These are phyloP conservation scores for Diploscapter pachys DNA, from an alignment of 1,140 invertebrate genomes.

Conservation along the genomic window DNA sequence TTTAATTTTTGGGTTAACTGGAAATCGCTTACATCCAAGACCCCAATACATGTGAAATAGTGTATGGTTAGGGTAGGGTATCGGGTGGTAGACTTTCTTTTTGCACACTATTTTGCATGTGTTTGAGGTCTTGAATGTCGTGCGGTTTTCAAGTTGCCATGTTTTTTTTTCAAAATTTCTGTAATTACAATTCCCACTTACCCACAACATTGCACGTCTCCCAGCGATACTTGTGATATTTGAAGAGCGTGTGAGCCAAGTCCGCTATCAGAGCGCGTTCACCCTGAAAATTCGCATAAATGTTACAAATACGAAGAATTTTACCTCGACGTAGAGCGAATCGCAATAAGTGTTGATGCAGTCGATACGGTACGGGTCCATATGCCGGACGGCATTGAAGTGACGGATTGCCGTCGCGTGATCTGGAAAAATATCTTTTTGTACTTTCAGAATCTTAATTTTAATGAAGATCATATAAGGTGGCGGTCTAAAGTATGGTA, in stretches of 20 bases:
- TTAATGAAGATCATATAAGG: too few relatives aligned
- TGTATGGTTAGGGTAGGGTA: too few relatives aligned
- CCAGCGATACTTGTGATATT: constrained; percentile 91
- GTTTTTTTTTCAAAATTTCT: neutral
- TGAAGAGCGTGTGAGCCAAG: constrained; percentile 84
- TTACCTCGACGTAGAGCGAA: constrained; percentile 47
- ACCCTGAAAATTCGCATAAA: constrained; percentile 28
- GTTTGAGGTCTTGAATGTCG: too few relatives aligned
- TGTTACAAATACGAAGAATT: constrained; percentile 6
- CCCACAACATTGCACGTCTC: constrained; percentile 98
- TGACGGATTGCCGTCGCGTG: constrained; percentile 45
- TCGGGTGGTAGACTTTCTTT: too few relatives aligned
- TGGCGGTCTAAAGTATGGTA: too few relatives aligned
- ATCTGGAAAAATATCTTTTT: constrained; percentile 41
- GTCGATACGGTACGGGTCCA: constrained; percentile 49
- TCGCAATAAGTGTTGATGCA: constrained; percentile 54
- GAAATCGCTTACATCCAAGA: too few relatives aligned
- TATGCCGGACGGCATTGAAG: constrained; percentile 42
- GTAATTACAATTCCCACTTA: constrained; percentile 53
- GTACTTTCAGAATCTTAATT: neutral
- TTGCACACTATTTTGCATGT: too few relatives aligned
- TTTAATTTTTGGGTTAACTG: too few relatives aligned
- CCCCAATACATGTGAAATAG: too few relatives aligned
- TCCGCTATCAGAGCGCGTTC: constrained; percentile 83
- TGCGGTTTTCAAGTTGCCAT: too few relatives aligned